Evolutionary conservation across 2,797 vertebrate genomes (phyloP), one percentile per base, ranked within the genome.

Genomic region (Sciurus carolinensis): DNA sequence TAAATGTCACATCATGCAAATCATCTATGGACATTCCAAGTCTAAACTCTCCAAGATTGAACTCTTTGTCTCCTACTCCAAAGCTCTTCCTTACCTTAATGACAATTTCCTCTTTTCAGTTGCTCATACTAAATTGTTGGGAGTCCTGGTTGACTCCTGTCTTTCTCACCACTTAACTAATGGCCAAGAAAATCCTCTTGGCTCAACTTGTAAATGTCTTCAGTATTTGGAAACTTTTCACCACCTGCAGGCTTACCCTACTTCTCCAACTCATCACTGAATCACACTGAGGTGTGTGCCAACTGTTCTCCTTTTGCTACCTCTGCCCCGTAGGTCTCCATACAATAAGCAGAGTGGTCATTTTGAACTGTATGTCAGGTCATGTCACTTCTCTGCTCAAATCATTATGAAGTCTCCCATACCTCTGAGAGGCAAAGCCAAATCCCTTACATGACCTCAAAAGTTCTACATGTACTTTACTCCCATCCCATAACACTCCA

Each of bases 381-480:
- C 2, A 36, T 24, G 9, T 67, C 24, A 64, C 11, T 54, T 57
- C n/a, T 81, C 11, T 22, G 28, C 14, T 59, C 30, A n/a, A 57
- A 76, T 36, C 33, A 76, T 18, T 80, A 67, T 30, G 22, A 30
- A 57, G 3, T 22, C 42, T n/a, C 22, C 64, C 7, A 2, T n/a
- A 5, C 7, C 28, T 18, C 4, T 24, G 44, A 36, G 12, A 39
- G 18, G 20, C 79, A 94, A 77, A 88, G 17, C 3, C n/a, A 67
- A 9, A 9, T 15, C 22, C 50, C 26, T 79, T 77, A n/a, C 1
- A 22, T 7, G 3, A 4, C 72, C 22, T 59, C 54, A n/a, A 59
- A 47, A 30, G 3, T 59, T 82, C 42, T 7, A 22, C 2, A 1
- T 2, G 1, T 5, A 39, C 47, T 73, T 2, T 20, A 3, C 22